Evolutionary conservation across 2,888 invertebrate genomes (phyloP).

Genomic region (Scrobipalpa costella): DNA sequence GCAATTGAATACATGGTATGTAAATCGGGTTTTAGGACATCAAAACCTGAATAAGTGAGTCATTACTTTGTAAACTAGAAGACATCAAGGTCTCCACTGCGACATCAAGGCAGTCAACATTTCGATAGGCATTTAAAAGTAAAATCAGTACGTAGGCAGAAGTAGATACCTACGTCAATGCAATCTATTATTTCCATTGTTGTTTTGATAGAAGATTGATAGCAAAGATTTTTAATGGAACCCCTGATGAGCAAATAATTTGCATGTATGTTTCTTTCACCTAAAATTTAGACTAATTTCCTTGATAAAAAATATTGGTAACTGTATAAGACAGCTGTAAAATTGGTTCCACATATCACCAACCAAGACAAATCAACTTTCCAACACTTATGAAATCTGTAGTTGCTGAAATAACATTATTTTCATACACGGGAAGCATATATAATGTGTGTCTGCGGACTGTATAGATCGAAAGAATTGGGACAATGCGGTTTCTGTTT

Average conservation of each 20-base stretch:
- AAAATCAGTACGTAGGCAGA: conserved; percentile 13
- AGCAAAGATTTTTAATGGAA: background rate
- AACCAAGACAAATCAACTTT: background rate
- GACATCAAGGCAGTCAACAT: conserved; percentile 14
- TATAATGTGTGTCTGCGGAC: background rate
- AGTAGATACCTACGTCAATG: background rate
- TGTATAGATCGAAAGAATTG: conserved; percentile 38
- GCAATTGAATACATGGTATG: background rate
- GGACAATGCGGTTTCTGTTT: conserved; percentile 40
- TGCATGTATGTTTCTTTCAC: too few species aligned
- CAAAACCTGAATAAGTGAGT: conserved; percentile 3
- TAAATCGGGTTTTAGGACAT: background rate
- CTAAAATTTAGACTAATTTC: too few species aligned
- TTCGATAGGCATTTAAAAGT: conserved; percentile 16
- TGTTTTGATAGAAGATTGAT: background rate
- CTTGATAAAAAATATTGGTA: background rate
- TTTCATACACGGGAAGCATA: conserved; percentile 14
- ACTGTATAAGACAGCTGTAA: background rate
- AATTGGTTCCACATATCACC: background rate
- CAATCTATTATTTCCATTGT: conserved; percentile 7
- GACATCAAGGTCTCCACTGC: conserved; percentile 2
- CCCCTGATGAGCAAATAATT: too few species aligned
- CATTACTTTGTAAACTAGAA: conserved; percentile 9
- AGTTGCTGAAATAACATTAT: conserved; percentile 29
- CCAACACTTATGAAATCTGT: background rate